Evolutionary conservation across 1,140 invertebrate genomes (phyloP).

Genomic region (Hirudo medicinalis): DNA sequence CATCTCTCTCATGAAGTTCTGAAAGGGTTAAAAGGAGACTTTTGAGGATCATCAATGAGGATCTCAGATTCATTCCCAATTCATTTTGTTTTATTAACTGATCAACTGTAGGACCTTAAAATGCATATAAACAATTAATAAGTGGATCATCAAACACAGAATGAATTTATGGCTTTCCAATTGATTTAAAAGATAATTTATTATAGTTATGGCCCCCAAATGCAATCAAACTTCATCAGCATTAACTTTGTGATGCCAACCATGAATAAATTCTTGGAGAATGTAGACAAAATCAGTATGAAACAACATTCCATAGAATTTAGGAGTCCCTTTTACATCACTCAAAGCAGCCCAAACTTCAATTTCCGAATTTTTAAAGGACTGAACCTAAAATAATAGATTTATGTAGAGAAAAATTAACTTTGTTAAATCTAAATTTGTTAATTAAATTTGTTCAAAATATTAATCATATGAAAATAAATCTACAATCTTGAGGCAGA

Average conservation of each 20-base stretch:
- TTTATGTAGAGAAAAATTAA: too few species aligned
- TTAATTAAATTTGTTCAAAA: too few species aligned
- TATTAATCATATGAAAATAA: too few species aligned
- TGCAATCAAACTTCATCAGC: not conserved
- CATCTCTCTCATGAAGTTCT: not conserved
- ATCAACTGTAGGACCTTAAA: not conserved
- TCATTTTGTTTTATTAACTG: constrained; percentile 1
- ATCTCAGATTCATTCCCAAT: too few species aligned
- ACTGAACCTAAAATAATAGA: too few species aligned
- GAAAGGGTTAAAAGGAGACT: not conserved
- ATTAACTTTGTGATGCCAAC: not conserved
- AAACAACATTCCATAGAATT: not conserved
- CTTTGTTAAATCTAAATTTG: too few species aligned
- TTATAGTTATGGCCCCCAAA: not conserved
- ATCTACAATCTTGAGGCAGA: too few species aligned
- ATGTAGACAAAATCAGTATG: not conserved
- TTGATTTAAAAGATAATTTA: not conserved
- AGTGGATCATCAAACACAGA: too few species aligned
- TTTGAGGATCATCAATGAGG: not conserved
- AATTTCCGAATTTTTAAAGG: too few species aligned
- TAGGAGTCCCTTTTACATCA: not conserved
- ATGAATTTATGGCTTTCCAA: not conserved
- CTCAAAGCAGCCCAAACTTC: too few species aligned
- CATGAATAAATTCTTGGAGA: constrained; percentile 6
- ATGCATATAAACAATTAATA: not conserved